Base-by-base conservation (phyloP, 2,797 vertebrate genomes). In the Coluber constrictor region DNA sequence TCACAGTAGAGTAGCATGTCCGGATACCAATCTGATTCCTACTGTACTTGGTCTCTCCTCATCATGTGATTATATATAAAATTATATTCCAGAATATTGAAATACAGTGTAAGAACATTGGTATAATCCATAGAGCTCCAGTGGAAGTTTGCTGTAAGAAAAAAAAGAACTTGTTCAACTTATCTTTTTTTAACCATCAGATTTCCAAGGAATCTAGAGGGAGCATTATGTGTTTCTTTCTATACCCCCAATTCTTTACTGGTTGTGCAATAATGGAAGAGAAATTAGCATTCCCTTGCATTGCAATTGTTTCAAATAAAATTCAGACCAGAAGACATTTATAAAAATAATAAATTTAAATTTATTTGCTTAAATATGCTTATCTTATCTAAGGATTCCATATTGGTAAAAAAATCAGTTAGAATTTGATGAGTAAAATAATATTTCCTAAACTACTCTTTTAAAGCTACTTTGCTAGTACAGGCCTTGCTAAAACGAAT, bases 341-440 rank as follows among this genome's bases (percentile, higher is more conserved):
- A 56, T 15, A 8, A 83, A 3, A 79, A 13, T 15, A 55, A 47
- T 1, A 63, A 7, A 27, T 51, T 7, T 88, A 61, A 86, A 90
- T 87, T 70, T 59, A 29, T 6, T 87, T 1, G 2, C 59, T 25
- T 12, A 90, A 94, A 43, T 87, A 63, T 93, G 4, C 0, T n/a
- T 23, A 4, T 8, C 66, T 0, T n/a, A 59, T 54, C 27, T 57
- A 59, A 63, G 7, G 32, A 27, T 1, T 57, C 27, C 32, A 9
- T 63, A 11, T 86, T 47, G 27, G 27, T 86, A 63, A 83, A 86
- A 29, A n/a, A 66, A 66, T 63, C 92, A 96, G 96, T 94, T 95
- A 95, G 96, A 94, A 97, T 95, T 94, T 97, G 97, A 96, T 95
- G 2, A 83, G 86, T 90, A 83, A 92, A 95, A 90, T 3, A 63